Evolutionary conservation across 2,113 vertebrate genomes (phyloP), one percentile per base, ranked within the genome.

Genomic region (Macaca nemestrina): DNA sequence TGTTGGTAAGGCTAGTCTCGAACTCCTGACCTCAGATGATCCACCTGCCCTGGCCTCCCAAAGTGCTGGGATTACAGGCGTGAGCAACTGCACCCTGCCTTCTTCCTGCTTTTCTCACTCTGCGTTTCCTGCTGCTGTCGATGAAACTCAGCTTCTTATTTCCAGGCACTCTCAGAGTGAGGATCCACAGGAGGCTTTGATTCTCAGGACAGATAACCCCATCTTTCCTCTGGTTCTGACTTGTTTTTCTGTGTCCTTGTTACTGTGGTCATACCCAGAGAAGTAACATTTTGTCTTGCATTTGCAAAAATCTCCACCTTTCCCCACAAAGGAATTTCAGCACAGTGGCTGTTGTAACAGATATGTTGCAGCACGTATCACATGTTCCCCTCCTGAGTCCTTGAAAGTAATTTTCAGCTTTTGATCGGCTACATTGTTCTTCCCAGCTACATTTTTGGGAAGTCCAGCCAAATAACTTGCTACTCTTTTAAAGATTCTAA

Each of bases 281-380:
- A 73, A 95, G 75, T 67, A 90, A 96, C n/a, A 72, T 80, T 97
- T 96, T 92, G 61, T 92, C 59, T 52, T 64, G 32, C 8, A 35
- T 85, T 89, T 40, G 12, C 81, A 61, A 92, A 84, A 81, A 59
- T 84, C 4, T 59, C 64, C 85, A 48, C 23, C 35, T 72, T 48
- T 70, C 12, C 12, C 59, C 38, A 22, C 73, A 82, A 90, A 93
- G 43, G 17, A 75, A 70, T 85, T 82, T 95, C 79, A 70, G 11
- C 11, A n/a, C 23, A 23, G 32, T 70, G 55, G 16, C 61, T 92
- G 20, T 85, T 94, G 92, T 78, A 93, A 55, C 30, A 81, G 70
- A 86, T 61, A 59, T 38, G 35, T 3, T 55, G 22, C 22, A 32
- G 5, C 43, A 57, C n/a, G 55, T 55, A 85, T 1, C 3, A 52